Percentiles rank a stretch among this genome's conserved stretches.
Conservation (phyloP, 1,140 invertebrate genomes). For the Brachionus manjavacas region DNA sequence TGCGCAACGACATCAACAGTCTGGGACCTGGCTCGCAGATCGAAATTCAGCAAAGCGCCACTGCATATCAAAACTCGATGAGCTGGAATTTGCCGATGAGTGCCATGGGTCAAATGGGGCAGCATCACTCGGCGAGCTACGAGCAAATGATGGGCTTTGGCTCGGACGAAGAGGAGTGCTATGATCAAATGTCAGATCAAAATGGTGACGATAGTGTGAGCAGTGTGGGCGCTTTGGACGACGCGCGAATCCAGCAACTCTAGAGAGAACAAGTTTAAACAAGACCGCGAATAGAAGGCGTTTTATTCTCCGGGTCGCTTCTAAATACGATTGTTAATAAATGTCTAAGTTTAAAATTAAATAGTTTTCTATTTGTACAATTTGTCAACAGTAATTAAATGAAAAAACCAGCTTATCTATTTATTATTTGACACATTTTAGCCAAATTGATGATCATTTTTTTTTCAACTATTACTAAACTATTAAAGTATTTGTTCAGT, state of each 20-base stretch:
- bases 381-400: background rate
- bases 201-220: conserved; percentile 36
- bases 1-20: conserved; percentile 41
- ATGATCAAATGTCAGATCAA: conserved; percentile 34
- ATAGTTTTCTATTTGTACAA: background rate
- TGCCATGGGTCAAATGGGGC: background rate
- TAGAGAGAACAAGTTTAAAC: background rate
- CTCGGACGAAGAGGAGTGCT: conserved; percentile 35
- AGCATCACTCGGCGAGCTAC: background rate
- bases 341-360: too few relatives aligned
- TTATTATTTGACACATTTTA: background rate
- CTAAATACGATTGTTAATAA: background rate
- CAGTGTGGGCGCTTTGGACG: conserved; percentile 27
- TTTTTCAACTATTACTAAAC: background rate
- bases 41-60: conserved; percentile 38
- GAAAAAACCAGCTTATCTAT: background rate
- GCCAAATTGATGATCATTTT: background rate
- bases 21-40: background rate
- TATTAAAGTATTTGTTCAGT: background rate
- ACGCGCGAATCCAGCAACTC: conserved; percentile 15
- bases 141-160: conserved; percentile 28
- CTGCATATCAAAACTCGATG: conserved; percentile 5
- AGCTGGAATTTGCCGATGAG: conserved; percentile 13
- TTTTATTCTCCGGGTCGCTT: background rate
- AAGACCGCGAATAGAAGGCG: background rate